Evolutionary conservation across 2,113 vertebrate species (phyloP).

Genomic region (Accipiter virgatus): DNA sequence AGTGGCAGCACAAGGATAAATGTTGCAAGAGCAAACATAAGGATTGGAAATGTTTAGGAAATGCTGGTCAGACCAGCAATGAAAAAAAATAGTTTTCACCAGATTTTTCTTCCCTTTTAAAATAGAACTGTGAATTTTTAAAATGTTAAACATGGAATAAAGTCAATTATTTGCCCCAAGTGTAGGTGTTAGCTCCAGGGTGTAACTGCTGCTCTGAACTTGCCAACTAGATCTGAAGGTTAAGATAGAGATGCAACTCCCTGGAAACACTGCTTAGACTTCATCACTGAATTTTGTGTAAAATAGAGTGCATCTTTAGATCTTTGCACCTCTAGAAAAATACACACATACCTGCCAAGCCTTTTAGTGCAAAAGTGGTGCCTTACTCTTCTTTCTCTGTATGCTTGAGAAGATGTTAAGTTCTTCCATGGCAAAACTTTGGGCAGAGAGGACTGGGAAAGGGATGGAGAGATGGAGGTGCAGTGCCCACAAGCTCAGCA

Average conservation of each 20-base stretch:
- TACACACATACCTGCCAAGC: not conserved
- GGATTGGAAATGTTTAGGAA: not conserved
- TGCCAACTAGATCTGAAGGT: not conserved
- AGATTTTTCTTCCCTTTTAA: not conserved
- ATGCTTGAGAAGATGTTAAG: not conserved
- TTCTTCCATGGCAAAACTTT: accelerated
- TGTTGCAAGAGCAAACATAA: not conserved
- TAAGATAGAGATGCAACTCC: not conserved
- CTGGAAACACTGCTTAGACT: not conserved
- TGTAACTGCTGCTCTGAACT: not conserved
- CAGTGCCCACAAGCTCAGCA: not conserved
- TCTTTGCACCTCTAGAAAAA: not conserved
- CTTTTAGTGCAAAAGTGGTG: not conserved
- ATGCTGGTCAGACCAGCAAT: not conserved
- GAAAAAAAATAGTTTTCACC: not conserved
- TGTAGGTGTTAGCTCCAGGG: not conserved
- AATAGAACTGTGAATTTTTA: not conserved
- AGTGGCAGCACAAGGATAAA: not conserved
- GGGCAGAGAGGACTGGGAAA: not conserved
- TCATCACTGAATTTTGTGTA: not conserved
- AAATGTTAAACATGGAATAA: not conserved
- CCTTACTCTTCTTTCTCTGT: accelerated
- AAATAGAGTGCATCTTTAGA: not conserved
- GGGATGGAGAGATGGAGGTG: not conserved
- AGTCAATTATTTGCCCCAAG: not conserved